These are phyloP conservation scores for Psilanteris sp. DNA, from an alignment of 1,140 invertebrate genomes.

Conservation along the genomic window DNA sequence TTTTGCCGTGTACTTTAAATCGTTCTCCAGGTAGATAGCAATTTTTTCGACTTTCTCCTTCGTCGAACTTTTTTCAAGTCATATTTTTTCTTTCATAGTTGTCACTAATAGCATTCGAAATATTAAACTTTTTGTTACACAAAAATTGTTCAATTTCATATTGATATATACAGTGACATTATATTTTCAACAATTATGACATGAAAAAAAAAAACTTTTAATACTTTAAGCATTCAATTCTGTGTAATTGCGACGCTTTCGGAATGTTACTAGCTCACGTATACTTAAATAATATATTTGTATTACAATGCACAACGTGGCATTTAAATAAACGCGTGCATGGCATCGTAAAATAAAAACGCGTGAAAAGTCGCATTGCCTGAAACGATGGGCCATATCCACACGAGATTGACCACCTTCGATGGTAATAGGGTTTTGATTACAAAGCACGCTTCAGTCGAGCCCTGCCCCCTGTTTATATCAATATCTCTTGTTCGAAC, in stretches of 20 bases:
- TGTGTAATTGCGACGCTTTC: neutral
- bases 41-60: too few species aligned
- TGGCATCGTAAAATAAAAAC: conserved; percentile 48
- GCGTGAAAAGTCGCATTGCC: conserved; percentile 59
- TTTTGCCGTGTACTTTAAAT: too few species aligned
- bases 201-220: too few species aligned
- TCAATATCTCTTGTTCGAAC: conserved; percentile 76
- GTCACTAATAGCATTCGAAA: too few species aligned
- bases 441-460: conserved; percentile 76
- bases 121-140: too few species aligned
- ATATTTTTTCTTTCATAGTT: too few species aligned
- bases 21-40: too few species aligned
- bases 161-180: too few species aligned
- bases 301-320: conserved; percentile 26
- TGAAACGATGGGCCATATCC: conserved; percentile 54
- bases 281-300: conserved; percentile 42
- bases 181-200: too few species aligned
- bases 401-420: conserved; percentile 77
- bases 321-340: conserved; percentile 44
- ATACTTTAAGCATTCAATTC: too few species aligned
- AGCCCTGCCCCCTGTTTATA: conserved; percentile 79
- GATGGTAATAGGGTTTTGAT: conserved; percentile 78
- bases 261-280: conserved; percentile 7
- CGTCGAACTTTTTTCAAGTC: too few species aligned
- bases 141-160: too few species aligned